Evolutionary conservation across 1,140 invertebrate species (phyloP), one percentile per base, ranked within the genome.

Genomic region (Drosophila sechellia): DNA sequence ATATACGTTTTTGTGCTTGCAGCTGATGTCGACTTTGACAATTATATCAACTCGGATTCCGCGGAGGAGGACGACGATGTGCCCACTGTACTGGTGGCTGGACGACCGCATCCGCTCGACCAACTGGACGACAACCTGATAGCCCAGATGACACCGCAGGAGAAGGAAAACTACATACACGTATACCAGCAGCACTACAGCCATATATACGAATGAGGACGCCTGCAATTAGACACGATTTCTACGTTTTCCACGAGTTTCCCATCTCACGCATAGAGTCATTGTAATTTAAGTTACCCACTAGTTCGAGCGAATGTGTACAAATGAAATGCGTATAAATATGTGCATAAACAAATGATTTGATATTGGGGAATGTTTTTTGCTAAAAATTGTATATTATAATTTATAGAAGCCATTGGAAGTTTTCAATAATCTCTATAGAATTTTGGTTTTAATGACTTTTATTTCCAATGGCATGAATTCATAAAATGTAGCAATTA

Each of bases 151-250:
- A 97, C 96, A 12, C 95, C 96, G 4, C 93, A 95, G 17, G 98
- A 99, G 92, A 99, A 98, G 93, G 97, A 98, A 91, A 95, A 96
- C 31, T 99, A 99, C 92, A 98, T 98, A 79, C 96, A 98, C 92
- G 94, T 97, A 10, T 98, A 98, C 91, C 97, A 98, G 93, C 97
- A 99, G 92, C 96, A 97, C 92, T 98, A 98, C 91, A 96, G 96
- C 68, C 95, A 96, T 90, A 96, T 97, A 93, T 96, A 96, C 77
- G 91, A 92, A 79, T 92, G 65, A 85, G 60, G 31, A 17, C 46
- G 13, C 37, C 37, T 43, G 54, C 54, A 54, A 52, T 68, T 43
- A 40, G 13, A n/a, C 5, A 6, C 63, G 40, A 46, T 59, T 45
- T 39, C 46, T 50, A 3, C 56, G 40, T 61, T 59, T 48, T 39